phyloP scores from a whole-genome alignment of 2,797 vertebrate species.

The Masticophis lateralis region DNA sequence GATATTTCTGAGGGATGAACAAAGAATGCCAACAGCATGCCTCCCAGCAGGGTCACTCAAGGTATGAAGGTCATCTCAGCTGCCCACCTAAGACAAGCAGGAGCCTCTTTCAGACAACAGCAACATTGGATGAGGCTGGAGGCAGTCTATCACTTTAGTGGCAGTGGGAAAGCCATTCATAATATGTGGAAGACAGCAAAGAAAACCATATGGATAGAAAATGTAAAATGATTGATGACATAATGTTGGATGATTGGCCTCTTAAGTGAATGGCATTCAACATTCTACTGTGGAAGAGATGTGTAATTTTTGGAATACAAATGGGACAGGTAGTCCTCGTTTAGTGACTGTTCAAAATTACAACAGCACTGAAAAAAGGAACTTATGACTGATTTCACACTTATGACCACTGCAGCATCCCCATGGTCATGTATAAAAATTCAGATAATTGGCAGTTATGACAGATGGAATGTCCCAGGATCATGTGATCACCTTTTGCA shows the following conservation, averaged over 20 bases:
- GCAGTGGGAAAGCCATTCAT: not conserved
- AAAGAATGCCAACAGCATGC: not conserved
- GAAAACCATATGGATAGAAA: not conserved
- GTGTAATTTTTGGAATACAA: not conserved
- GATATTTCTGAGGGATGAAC: too few species aligned
- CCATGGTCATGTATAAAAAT: too few species aligned
- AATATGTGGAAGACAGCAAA: not conserved
- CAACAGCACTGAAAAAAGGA: too few species aligned
- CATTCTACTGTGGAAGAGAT: not conserved
- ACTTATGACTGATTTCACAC: too few species aligned
- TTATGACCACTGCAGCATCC: too few species aligned
- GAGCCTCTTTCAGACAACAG: not conserved
- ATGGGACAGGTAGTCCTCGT: not conserved
- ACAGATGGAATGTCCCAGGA: too few species aligned
- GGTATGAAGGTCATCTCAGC: not conserved
- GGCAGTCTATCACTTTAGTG: not conserved
- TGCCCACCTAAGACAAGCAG: not conserved
- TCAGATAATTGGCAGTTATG: too few species aligned
- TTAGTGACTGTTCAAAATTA: not conserved
- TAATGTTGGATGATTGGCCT: not conserved
- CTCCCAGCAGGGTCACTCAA: not conserved
- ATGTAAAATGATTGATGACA: not conserved
- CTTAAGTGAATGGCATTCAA: not conserved
- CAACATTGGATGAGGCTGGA: not conserved
- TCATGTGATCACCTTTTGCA: too few species aligned